Percentiles rank a stretch among this genome's conserved stretches.
Evolutionary conservation across 2,888 invertebrate species (phyloP).

Genomic region (Ophraella communa): DNA sequence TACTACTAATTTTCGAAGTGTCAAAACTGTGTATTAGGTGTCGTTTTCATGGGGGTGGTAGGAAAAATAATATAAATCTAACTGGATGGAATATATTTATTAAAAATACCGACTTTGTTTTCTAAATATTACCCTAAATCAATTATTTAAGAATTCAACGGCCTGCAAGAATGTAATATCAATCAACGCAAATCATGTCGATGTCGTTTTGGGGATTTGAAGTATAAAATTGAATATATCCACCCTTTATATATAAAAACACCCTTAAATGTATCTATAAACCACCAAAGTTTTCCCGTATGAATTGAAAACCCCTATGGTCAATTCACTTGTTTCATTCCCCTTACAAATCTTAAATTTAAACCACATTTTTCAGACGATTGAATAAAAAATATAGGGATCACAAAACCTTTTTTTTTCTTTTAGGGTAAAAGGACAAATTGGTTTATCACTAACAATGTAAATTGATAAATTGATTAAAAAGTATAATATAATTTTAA

Average conservation of each 20-base stretch:
- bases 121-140: too few species aligned
- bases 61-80: too few species aligned
- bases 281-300: constrained; percentile 38
- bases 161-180: constrained; percentile 31
- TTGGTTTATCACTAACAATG: constrained; percentile 14
- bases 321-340: constrained; percentile 37
- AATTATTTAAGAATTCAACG: constrained; percentile 28
- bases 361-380: constrained; percentile 40
- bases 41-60: too few species aligned
- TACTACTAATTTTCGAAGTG: too few species aligned
- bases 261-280: constrained; percentile 42
- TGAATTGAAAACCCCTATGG: constrained; percentile 39
- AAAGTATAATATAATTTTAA: too few species aligned
- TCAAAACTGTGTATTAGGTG: too few species aligned
- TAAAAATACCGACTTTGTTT: too few species aligned
- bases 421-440: constrained; percentile 2
- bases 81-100: too few species aligned
- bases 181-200: constrained; percentile 34
- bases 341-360: constrained; percentile 41
- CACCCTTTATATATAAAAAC: constrained; percentile 37
- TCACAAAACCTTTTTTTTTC: constrained; percentile 26
- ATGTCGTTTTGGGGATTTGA: constrained; percentile 33
- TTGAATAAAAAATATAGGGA: constrained; percentile 38
- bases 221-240: constrained; percentile 37
- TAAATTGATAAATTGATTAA: constrained; percentile 10